Percentiles rank a stretch among this genome's conserved stretches.
Evolutionary conservation across 2,797 vertebrate genomes (phyloP).

Genomic region (Brachyalestes nurse): DNA sequence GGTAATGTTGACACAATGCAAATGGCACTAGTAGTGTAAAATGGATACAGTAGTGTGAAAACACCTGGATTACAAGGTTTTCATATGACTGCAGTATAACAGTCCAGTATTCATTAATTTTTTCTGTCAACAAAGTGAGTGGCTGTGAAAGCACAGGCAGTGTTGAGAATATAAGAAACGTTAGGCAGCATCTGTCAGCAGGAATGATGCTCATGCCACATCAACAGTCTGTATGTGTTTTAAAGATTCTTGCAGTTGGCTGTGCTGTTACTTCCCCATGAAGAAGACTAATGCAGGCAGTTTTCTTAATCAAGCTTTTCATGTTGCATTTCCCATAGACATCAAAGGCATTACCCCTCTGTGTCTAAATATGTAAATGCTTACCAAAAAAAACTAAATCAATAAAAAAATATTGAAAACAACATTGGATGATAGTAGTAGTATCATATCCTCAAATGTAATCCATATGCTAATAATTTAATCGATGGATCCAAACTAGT

Average conservation of each 20-base stretch:
- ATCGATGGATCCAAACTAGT: not conserved
- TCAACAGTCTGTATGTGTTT: not conserved
- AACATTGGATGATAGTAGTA: not conserved
- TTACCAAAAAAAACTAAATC: not conserved
- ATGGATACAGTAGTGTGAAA: not conserved
- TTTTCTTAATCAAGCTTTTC: conserved; percentile 69
- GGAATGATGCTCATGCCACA: not conserved
- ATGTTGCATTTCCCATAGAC: conserved; percentile 64
- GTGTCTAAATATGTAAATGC: conserved; percentile 46
- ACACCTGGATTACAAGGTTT: not conserved
- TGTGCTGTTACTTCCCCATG: not conserved
- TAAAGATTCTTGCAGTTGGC: not conserved
- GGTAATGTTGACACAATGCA: not conserved
- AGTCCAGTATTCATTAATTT: not conserved
- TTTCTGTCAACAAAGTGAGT: not conserved
- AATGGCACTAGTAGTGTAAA: too few relatives aligned
- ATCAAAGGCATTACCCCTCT: conserved; percentile 66
- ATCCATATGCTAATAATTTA: not conserved
- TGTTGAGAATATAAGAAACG: conserved; percentile 14
- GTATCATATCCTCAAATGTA: not conserved
- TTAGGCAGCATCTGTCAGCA: not conserved
- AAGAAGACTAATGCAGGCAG: conserved; percentile 34
- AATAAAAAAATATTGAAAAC: not conserved
- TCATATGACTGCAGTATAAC: not conserved
- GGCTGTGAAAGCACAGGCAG: not conserved